phyloP scores from a whole-genome alignment of 2,797 vertebrate species.

The Nannoperca obscura region DNA sequence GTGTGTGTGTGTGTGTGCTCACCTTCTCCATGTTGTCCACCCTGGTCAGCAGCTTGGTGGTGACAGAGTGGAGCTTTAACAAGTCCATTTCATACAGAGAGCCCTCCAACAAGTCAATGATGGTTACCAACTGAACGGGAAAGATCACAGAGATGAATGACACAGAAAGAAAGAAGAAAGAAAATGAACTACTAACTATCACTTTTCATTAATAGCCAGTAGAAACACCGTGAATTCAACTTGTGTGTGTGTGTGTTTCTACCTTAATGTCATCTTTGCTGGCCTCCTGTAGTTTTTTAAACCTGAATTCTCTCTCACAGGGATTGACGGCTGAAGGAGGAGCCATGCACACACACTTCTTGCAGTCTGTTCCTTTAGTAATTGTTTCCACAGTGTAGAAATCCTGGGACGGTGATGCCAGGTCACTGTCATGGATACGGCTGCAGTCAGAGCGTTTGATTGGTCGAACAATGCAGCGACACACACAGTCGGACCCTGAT shows the following conservation, averaged over 20 bases:
- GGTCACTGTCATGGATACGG: constrained; percentile 81
- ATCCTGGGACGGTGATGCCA: constrained; percentile 77
- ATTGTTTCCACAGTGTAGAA: constrained; percentile 94
- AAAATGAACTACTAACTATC: too few species aligned
- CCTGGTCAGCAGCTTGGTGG: constrained; percentile 91
- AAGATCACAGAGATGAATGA: background rate
- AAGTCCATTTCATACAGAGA: constrained; percentile 94
- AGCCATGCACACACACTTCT: constrained; percentile 92
- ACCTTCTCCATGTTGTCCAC: constrained; percentile 94
- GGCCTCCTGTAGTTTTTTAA: constrained; percentile 92
- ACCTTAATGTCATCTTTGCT: constrained; percentile 92
- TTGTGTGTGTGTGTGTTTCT: constrained; percentile 32
- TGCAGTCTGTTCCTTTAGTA: constrained; percentile 91
- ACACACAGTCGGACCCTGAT: constrained; percentile 92
- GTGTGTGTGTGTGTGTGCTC: constrained; percentile 52
- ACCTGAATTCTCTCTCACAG: constrained; percentile 93
- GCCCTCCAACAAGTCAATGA: constrained; percentile 92
- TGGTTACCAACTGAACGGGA: constrained; percentile 87
- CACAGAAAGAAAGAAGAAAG: background rate
- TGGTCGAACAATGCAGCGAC: constrained; percentile 93
- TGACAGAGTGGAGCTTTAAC: constrained; percentile 93
- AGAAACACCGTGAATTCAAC: background rate
- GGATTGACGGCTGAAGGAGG: constrained; percentile 94
- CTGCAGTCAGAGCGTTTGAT: constrained; percentile 90
- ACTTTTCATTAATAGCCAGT: background rate